Base-by-base conservation (phyloP, 2,888 invertebrate genomes). In the Synanthedon myopaeformis region DNA sequence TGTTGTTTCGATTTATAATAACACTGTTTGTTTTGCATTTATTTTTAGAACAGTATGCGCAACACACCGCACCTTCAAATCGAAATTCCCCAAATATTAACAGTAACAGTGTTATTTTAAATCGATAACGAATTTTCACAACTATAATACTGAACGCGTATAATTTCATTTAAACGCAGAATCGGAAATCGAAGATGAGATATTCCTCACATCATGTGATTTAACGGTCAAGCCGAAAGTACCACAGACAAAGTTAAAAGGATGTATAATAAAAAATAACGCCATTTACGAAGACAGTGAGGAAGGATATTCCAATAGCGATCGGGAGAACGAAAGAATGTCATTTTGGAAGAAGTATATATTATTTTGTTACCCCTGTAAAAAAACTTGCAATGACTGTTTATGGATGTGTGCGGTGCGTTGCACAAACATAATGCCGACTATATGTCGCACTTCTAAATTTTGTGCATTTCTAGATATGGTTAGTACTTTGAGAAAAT, bases 321-420 rank as follows among this genome's bases (percentile, higher is more conserved):
- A n/a, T 13, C 42, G 13, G 6, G 35, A 35, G 35, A n/a, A 14
- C n/a, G 45, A 45, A 14, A 45, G 14, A 13, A 45, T 55, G 23
- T 52, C 73, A 11, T 51, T 61, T 51, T 81, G 79, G 79, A 76
- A 66, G 67, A 76, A 67, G 58, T 65, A 64, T 54, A 35, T 35
- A 35, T 58, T 82, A 3, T 71, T 72, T 59, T 79, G 78, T 61
- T 59, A 61, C 42, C 57, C 68, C 42, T 79, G 76, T 63, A 60
- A 59, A 28, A 60, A 66, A 50, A 55, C 53, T 35, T 66, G 71
- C 41, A 63, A 68, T 55, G 71, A 82, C 56, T 53, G 57, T 55
- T 42, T 75, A 6, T 85, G 82, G 79, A 61, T 64, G 58, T 67
- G 79, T 70, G 74, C 81, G 67, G 83, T 85, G 77, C 77, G 76